These are phyloP conservation scores for Hymenochirus boettgeri DNA, from an alignment of 2,113 vertebrate genomes.

Conservation along the genomic window DNA sequence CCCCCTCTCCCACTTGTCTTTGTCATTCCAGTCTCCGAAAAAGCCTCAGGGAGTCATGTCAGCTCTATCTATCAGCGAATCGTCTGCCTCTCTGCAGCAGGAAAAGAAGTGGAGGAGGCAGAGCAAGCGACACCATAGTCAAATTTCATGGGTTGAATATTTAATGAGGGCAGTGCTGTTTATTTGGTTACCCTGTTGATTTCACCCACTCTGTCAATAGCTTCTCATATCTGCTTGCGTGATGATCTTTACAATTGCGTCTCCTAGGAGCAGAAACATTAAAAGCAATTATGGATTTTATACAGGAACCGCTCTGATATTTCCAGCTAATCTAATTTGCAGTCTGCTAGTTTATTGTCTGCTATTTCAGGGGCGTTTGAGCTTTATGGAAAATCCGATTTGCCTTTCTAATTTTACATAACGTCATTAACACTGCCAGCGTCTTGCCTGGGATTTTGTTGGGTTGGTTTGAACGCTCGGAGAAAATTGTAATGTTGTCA, in stretches of 20 bases:
- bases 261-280: slow-evolving; percentile 85
- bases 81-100: slow-evolving; percentile 53
- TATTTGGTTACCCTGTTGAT: slow-evolving; percentile 99
- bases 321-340: slow-evolving; percentile 99
- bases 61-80: slow-evolving; percentile 62
- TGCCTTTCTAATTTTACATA: slow-evolving; percentile 99
- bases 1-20: slow-evolving; percentile 47
- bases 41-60: slow-evolving; percentile 66
- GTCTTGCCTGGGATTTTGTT: slow-evolving; percentile 79
- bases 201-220: slow-evolving; percentile 99
- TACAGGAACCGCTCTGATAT: slow-evolving; percentile 99
- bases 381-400: slow-evolving; percentile 99
- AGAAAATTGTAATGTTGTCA: slow-evolving; percentile 29
- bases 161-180: slow-evolving; percentile 93
- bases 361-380: slow-evolving; percentile 99
- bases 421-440: slow-evolving; percentile 95
- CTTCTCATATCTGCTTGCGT: slow-evolving; percentile 81
- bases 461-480: slow-evolving; percentile 4
- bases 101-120: slow-evolving; percentile 29
- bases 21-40: slow-evolving; percentile 22
- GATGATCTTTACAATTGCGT: slow-evolving; percentile 92
- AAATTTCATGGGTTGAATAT: slow-evolving; percentile 98
- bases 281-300: slow-evolving; percentile 99
- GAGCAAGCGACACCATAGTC: slow-evolving; percentile 66
- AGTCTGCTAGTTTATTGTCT: slow-evolving; percentile 99